Evolutionary conservation across 2,888 invertebrate genomes (phyloP).

Genomic region (Rhimphoctona megacephalus): DNA sequence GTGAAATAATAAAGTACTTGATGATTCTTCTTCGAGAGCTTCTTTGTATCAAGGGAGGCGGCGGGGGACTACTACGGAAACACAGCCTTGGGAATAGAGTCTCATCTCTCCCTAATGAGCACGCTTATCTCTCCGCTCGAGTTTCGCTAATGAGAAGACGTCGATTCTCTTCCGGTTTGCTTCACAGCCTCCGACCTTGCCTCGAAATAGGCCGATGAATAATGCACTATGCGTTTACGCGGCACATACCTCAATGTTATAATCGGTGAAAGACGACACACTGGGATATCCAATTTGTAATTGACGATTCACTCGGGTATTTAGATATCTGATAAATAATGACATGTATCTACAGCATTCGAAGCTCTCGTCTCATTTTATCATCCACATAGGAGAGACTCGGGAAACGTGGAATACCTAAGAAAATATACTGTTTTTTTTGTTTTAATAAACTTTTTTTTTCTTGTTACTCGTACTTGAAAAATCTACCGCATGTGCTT

Average conservation of each 20-base stretch:
- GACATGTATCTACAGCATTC: background rate
- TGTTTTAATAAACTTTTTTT: background rate
- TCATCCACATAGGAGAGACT: background rate
- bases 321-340: background rate
- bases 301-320: background rate
- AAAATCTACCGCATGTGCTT: too few species aligned
- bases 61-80: background rate
- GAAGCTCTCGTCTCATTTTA: background rate
- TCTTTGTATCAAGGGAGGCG: background rate
- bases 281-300: background rate
- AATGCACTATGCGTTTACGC: background rate
- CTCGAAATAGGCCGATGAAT: background rate
- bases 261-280: background rate
- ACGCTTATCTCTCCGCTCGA: slow-evolving; percentile 30
- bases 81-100: slow-evolving; percentile 3
- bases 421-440: background rate
- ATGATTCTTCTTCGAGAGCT: background rate
- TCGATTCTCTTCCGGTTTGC: slow-evolving; percentile 22
- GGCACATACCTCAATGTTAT: background rate
- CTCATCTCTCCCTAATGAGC: slow-evolving; percentile 58
- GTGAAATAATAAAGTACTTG: slow-evolving; percentile 10
- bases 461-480: background rate
- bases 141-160: slow-evolving; percentile 55
- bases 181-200: background rate
- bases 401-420: background rate